A percentile compares a stretch with the other conserved stretches of the same genome.
Conservation (phyloP, 2,888 invertebrate genomes). For the Pyrocoelia pectoralis region DNA sequence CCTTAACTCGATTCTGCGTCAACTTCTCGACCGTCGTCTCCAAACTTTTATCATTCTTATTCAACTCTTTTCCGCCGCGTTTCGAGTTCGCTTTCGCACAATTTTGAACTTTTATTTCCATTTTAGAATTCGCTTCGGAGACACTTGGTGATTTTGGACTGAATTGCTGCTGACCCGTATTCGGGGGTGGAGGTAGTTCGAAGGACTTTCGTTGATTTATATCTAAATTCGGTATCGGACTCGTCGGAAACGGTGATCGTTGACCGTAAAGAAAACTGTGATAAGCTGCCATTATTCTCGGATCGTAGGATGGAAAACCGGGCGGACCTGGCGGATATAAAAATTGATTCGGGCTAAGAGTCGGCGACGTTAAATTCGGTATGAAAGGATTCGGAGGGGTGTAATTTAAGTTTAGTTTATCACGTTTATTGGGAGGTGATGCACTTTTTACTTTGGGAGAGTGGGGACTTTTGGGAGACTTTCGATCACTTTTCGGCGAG, state of each 20-base stretch:
- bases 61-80: slow-evolving; percentile 38
- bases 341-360: slow-evolving; percentile 57
- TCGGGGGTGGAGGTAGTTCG: slow-evolving; percentile 44
- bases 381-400: slow-evolving; percentile 60
- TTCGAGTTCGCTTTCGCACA: slow-evolving; percentile 27
- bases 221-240: slow-evolving; percentile 44
- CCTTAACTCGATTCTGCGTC: slow-evolving; percentile 53
- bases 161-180: slow-evolving; percentile 13
- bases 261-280: slow-evolving; percentile 52
- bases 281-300: slow-evolving; percentile 56
- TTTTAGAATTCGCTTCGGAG: slow-evolving; percentile 15
- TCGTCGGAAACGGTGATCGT: slow-evolving; percentile 46
- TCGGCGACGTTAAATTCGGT: slow-evolving; percentile 56
- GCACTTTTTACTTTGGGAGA: slow-evolving; percentile 49
- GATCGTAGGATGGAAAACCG: slow-evolving; percentile 57
- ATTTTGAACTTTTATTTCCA: neutral
- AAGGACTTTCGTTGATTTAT: slow-evolving; percentile 47
- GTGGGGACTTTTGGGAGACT: slow-evolving; percentile 56
- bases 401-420: slow-evolving; percentile 54
- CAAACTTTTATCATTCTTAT: slow-evolving; percentile 54
- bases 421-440: slow-evolving; percentile 44
- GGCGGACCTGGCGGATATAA: slow-evolving; percentile 51
- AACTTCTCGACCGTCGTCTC: slow-evolving; percentile 56
- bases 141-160: slow-evolving; percentile 16
- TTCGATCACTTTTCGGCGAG: slow-evolving; percentile 52